Evolutionary conservation across 2,113 vertebrate genomes (phyloP).

Genomic region (Vulpes lagopus): DNA sequence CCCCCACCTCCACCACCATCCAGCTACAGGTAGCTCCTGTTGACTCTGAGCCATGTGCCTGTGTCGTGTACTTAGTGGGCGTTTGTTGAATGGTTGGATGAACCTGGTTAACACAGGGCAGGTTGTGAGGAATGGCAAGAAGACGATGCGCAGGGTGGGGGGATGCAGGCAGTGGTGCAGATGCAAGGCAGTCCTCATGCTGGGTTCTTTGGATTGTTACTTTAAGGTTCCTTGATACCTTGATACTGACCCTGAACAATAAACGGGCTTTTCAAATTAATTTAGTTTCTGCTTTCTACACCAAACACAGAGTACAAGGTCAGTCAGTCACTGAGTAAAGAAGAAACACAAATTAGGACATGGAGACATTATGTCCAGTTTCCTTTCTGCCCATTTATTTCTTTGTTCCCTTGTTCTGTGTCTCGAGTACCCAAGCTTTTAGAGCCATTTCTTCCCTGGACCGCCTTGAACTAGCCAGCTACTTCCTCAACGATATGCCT

Average conservation of each 20-base stretch:
- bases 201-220: conserved; percentile 65
- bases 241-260: neutral
- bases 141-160: neutral
- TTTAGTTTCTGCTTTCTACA: neutral
- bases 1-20: neutral
- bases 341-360: neutral
- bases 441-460: neutral
- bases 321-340: neutral
- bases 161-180: neutral
- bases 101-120: neutral
- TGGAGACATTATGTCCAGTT: neutral
- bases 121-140: neutral
- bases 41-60: conserved; percentile 55
- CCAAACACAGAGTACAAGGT: neutral
- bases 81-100: conserved; percentile 60
- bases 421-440: neutral
- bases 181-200: conserved; percentile 58
- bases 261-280: neutral
- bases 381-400: neutral
- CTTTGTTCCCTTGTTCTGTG: neutral
- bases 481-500: neutral
- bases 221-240: neutral
- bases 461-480: neutral
- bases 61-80: neutral
- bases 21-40: neutral